phyloP scores from a whole-genome alignment of 2,797 vertebrate genomes.

The Falco novaeseelandiae region DNA sequence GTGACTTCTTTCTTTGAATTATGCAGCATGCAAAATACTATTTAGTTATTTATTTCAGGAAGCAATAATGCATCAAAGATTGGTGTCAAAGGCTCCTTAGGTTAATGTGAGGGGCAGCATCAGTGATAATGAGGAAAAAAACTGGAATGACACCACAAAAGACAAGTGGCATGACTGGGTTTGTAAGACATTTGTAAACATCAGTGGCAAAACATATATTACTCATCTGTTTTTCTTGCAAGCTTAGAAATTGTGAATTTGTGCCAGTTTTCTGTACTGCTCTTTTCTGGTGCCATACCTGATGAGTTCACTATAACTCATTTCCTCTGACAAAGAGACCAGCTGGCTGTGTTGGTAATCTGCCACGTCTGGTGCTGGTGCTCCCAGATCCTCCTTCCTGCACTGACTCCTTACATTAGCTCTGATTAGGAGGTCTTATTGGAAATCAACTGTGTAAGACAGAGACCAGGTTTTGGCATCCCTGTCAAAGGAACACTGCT shows the following conservation, averaged over 20 bases:
- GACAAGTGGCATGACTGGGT: background rate
- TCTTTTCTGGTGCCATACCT: constrained; percentile 12
- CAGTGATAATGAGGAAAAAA: background rate
- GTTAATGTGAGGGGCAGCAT: background rate
- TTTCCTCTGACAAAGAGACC: constrained; percentile 48
- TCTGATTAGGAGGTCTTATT: background rate
- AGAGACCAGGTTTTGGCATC: background rate
- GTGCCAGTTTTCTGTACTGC: background rate
- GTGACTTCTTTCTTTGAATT: background rate
- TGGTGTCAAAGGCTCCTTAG: background rate
- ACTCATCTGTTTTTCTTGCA: constrained; percentile 36
- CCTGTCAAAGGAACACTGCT: background rate
- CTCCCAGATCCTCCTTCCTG: background rate
- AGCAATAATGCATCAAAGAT: background rate
- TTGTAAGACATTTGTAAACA: constrained; percentile 19
- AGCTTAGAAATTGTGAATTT: background rate
- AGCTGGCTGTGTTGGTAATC: constrained; percentile 36
- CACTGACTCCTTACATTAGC: background rate
- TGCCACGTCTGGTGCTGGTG: background rate
- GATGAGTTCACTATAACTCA: constrained; percentile 55
- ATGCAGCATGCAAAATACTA: background rate
- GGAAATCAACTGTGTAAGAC: background rate
- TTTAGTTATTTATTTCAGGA: background rate
- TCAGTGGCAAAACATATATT: background rate
- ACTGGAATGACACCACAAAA: background rate